phyloP scores from a whole-genome alignment of 2,113 vertebrate genomes.

The Strix aluco region DNA sequence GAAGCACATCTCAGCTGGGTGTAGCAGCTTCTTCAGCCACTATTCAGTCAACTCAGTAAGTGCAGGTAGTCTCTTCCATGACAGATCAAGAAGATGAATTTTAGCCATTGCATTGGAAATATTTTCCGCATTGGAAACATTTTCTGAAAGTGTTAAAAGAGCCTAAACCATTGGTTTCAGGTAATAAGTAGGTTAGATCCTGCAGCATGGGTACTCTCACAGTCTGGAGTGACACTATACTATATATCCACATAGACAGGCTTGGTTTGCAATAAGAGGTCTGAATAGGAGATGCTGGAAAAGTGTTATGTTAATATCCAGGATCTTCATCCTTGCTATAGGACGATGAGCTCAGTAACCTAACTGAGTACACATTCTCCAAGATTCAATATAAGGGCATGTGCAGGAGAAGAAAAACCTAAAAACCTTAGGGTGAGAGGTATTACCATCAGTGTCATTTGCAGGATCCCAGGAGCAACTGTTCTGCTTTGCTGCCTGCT shows the following conservation, averaged over 20 bases:
- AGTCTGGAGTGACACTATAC: not conserved
- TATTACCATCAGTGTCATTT: not conserved
- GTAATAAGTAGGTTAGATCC: not conserved
- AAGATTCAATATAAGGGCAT: not conserved
- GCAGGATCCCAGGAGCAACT: not conserved
- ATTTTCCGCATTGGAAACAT: not conserved
- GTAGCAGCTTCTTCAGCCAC: not conserved
- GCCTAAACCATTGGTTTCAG: not conserved
- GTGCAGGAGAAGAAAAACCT: not conserved
- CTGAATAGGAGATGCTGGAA: not conserved
- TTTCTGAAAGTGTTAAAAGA: not conserved
- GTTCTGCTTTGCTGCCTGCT: not conserved
- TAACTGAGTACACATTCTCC: not conserved
- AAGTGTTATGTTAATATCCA: not conserved
- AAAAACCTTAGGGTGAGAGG: not conserved
- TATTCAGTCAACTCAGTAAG: not conserved
- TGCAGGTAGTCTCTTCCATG: not conserved
- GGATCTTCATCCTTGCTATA: not conserved
- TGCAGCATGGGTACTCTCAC: not conserved
- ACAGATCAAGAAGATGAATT: not conserved
- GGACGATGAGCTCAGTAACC: not conserved
- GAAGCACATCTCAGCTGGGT: not conserved
- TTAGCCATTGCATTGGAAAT: not conserved
- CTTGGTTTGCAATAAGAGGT: not conserved
- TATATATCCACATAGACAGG: not conserved